Conservation (phyloP, 2,113 vertebrate species). For the Eulemur macaco region DNA sequence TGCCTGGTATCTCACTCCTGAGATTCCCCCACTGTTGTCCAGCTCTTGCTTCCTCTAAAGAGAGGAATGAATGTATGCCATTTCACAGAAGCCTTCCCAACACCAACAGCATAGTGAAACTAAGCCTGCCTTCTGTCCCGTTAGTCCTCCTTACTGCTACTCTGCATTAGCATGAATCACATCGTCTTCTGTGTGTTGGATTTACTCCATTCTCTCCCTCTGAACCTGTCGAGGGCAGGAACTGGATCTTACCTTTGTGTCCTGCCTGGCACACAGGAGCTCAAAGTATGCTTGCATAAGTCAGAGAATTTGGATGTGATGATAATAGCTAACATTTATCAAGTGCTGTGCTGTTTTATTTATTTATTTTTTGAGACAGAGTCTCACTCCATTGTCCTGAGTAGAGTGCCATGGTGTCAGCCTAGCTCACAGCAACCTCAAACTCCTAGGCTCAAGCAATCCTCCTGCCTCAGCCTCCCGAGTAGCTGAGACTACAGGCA, state of each 20-base stretch:
- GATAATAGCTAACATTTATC: not conserved
- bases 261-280: not conserved
- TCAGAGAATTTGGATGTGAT: slow-evolving; percentile 10
- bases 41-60: not conserved
- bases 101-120: not conserved
- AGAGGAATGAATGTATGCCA: not conserved
- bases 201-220: not conserved
- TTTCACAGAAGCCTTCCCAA: not conserved
- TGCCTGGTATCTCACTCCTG: not conserved
- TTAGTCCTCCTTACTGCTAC: not conserved
- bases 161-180: not conserved
- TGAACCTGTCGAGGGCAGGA: slow-evolving; percentile 22
- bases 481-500: no score
- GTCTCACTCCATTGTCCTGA: no score
- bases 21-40: not conserved
- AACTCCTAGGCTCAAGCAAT: no score
- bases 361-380: no score
- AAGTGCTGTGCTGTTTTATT: not conserved
- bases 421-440: no score
- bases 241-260: not conserved
- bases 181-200: not conserved
- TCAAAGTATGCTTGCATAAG: not conserved
- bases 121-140: not conserved
- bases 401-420: no score
- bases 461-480: no score